A percentile compares a stretch with the other conserved stretches of the same genome.
phyloP scores from a whole-genome alignment of 2,888 invertebrate species.

The Deroplatys truncata region DNA sequence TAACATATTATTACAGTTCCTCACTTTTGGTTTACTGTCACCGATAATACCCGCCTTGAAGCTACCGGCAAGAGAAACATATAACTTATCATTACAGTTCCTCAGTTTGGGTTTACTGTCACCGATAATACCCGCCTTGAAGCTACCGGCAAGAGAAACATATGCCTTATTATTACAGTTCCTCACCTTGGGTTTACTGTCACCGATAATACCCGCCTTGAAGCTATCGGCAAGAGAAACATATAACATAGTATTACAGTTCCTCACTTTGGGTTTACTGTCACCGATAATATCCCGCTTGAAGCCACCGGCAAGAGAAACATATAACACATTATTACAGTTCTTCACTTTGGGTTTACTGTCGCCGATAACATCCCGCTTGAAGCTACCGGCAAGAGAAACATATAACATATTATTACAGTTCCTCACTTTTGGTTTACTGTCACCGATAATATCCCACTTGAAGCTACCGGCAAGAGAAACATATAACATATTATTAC shows the following conservation, averaged over 20 bases:
- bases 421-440: slow-evolving; percentile 98
- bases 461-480: slow-evolving; percentile 85
- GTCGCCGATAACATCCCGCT: slow-evolving; percentile 98
- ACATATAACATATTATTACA: too few relatives aligned
- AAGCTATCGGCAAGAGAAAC: slow-evolving; percentile 72
- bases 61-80: slow-evolving; percentile 67
- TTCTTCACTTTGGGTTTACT: slow-evolving; percentile 99
- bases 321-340: too few relatives aligned
- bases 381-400: slow-evolving; percentile 81
- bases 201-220: slow-evolving; percentile 98
- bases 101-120: slow-evolving; percentile 99
- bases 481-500: too few relatives aligned
- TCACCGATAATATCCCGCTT: slow-evolving; percentile 99
- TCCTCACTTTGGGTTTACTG: slow-evolving; percentile 98
- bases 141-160: slow-evolving; percentile 70
- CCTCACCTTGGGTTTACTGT: slow-evolving; percentile 98
- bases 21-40: slow-evolving; percentile 98
- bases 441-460: slow-evolving; percentile 98
- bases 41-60: slow-evolving; percentile 99
- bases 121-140: slow-evolving; percentile 98
- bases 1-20: too few relatives aligned
- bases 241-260: too few relatives aligned
- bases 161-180: too few relatives aligned
- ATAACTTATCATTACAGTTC: too few relatives aligned
- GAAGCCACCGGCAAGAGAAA: slow-evolving; percentile 76